A percentile compares a stretch with the other conserved stretches of the same genome.
These are phyloP conservation scores for Carcharodon carcharias DNA, from an alignment of 2,797 vertebrate species.

Conservation along the genomic window DNA sequence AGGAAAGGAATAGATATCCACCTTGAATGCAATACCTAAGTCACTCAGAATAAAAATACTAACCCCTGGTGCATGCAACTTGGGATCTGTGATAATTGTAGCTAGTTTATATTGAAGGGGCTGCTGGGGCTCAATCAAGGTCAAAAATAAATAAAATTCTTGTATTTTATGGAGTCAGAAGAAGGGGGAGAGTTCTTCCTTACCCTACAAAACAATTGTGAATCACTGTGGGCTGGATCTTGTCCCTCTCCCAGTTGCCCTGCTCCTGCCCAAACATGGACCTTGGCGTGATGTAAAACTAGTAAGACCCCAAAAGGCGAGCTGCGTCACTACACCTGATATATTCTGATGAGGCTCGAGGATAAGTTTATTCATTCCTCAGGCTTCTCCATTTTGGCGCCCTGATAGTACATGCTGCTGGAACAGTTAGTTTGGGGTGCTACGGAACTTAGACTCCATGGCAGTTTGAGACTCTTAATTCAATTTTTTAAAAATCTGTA, in stretches of 20 bases:
- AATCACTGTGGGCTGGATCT: background rate
- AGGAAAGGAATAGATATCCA: background rate
- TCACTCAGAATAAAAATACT: background rate
- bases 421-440: no score
- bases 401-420: no score
- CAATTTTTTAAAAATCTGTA: background rate
- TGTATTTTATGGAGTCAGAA: background rate
- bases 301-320: background rate
- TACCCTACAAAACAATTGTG: no score
- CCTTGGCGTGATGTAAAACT: background rate
- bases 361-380: background rate
- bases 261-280: background rate
- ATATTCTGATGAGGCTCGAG: background rate
- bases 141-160: background rate
- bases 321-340: no score
- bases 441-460: background rate
- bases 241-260: background rate
- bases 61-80: background rate
- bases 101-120: background rate
- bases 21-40: no score
- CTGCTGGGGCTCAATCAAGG: background rate
- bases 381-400: background rate
- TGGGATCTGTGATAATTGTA: background rate
- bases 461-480: background rate
- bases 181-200: background rate